Percentiles rank a stretch among this genome's conserved stretches.
Conservation (phyloP, 1,140 invertebrate genomes). For the Drosophila navojoa region DNA sequence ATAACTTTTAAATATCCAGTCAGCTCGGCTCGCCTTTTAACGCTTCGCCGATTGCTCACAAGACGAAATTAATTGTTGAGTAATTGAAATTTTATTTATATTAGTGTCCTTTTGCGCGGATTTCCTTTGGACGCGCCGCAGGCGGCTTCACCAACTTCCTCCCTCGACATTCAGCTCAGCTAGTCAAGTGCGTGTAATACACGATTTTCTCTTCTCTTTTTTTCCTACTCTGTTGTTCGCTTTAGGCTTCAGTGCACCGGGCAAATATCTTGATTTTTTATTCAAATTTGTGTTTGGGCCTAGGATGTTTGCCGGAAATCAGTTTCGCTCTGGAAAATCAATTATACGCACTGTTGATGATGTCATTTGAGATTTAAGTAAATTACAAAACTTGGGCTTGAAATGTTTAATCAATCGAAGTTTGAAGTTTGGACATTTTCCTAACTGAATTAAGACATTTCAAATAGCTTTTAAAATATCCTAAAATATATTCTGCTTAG, state of each 20-base stretch:
- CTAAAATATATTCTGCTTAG: too few relatives aligned
- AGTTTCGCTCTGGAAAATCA: constrained; percentile 53
- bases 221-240: constrained; percentile 11
- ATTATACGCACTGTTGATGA: constrained; percentile 68
- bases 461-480: too few relatives aligned
- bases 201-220: constrained; percentile 61
- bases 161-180: not conserved
- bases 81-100: constrained; percentile 84
- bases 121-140: constrained; percentile 64
- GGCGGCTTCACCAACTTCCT: constrained; percentile 34
- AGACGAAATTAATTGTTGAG: constrained; percentile 84
- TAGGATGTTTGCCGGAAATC: not conserved
- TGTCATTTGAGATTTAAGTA: constrained; percentile 43
- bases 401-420: constrained; percentile 2
- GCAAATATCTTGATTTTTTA: constrained; percentile 61
- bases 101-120: constrained; percentile 71
- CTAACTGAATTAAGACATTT: too few relatives aligned
- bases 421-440: too few relatives aligned
- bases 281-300: constrained; percentile 58
- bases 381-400: not conserved
- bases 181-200: constrained; percentile 73
- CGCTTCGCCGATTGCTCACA: constrained; percentile 75
- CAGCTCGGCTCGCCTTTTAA: constrained; percentile 63
- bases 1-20: constrained; percentile 52
- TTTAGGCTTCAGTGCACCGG: constrained; percentile 48